These are phyloP conservation scores for Pachypeltis micranthus DNA, from an alignment of 1,140 invertebrate species.

Conservation along the genomic window DNA sequence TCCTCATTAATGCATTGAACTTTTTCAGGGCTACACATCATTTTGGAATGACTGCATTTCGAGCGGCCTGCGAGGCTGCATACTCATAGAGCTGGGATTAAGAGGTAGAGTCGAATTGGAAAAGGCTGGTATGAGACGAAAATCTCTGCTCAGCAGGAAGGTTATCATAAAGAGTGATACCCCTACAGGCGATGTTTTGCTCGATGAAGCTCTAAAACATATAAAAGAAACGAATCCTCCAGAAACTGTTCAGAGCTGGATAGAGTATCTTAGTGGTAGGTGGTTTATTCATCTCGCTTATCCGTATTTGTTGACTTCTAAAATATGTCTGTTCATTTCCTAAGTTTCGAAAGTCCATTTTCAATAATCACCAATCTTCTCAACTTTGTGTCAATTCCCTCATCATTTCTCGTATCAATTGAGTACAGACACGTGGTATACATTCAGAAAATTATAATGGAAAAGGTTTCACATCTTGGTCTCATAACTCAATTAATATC, in stretches of 20 bases:
- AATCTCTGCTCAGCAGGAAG: slow-evolving; percentile 75
- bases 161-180: slow-evolving; percentile 69
- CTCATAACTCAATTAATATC: too few species aligned
- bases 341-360: neutral
- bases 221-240: slow-evolving; percentile 94
- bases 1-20: too few species aligned
- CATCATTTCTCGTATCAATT: too few species aligned
- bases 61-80: slow-evolving; percentile 93
- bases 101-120: slow-evolving; percentile 92
- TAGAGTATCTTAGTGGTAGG: slow-evolving; percentile 96
- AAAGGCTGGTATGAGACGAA: slow-evolving; percentile 88
- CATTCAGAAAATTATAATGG: too few species aligned
- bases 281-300: slow-evolving; percentile 23
- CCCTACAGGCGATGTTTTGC: slow-evolving; percentile 91
- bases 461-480: too few species aligned
- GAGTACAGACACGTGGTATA: too few species aligned
- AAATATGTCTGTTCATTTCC: slow-evolving; percentile 13
- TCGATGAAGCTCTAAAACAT: slow-evolving; percentile 98
- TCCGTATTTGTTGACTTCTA: slow-evolving; percentile 10
- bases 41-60: slow-evolving; percentile 99
- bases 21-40: slow-evolving; percentile 90
- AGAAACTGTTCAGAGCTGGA: slow-evolving; percentile 97
- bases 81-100: slow-evolving; percentile 92
- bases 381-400: too few species aligned
- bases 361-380: neutral